Base-by-base conservation (phyloP, 2,888 invertebrate species). In the Zelleria hepariella region DNA sequence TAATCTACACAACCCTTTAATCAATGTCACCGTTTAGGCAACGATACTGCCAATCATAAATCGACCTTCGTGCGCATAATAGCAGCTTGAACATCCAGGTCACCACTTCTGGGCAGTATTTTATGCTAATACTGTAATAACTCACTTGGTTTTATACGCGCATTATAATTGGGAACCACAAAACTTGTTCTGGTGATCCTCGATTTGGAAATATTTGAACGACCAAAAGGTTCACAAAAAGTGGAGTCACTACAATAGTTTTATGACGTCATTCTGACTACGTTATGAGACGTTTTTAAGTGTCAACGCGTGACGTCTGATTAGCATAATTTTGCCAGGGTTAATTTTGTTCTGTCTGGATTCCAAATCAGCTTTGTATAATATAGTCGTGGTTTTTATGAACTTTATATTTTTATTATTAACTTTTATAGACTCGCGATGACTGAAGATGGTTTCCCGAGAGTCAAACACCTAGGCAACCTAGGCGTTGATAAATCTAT, bases 21-120 rank as follows among this genome's bases (percentile, higher is more conserved):
- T 15, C 32, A 71, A 71, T 73, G 74, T 78, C 82, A 80, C 83
- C 83, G 82, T 82, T 81, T 75, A 70, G 72, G 71, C 74, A 76
- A 76, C 72, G 76, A 73, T 71, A 59, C 32, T 42, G 32, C 32
- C 32, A 42, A 42, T 42, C 15, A 15, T 24, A 2, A 23, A 10
- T 10, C 5, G 21, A n/a, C 24, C 20, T 24, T 20, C 53, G 53
- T 8, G 71, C 75, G 73, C 77, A 73, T 73, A 81, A 78, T 76
- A 80, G 73, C 72, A 42, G 32, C 10, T 15, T 15, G 32, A 42
- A 42, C 10, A 42, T 42, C 32, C 72, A 71, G 73, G 74, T 79
- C 82, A 80, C 83, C 83, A 82, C 82, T 81, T 75, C 71, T 71
- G 73, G 75, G 76, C 72, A 75, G 72, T 71, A 59, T 70, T 68